Base-by-base conservation (phyloP, 2,888 invertebrate genomes). In the Melieria picta region DNA sequence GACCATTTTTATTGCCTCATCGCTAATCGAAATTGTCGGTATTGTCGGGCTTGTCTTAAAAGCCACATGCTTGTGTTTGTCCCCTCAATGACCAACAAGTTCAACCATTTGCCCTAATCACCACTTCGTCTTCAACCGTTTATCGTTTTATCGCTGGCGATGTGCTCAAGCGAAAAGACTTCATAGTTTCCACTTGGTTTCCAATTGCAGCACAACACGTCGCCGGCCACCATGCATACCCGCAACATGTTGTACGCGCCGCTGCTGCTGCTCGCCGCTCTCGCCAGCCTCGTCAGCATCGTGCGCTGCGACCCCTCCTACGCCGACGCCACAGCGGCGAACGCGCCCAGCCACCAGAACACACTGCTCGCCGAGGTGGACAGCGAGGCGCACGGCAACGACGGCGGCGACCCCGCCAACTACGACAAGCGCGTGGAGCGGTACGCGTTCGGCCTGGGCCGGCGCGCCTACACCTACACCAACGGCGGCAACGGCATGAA, bases 401-500 rank as follows among this genome's bases (percentile, higher is more conserved):
- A 42, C 42, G 65, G 64, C 45, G 75, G 65, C 9, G 69, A 75
- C 52, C 65, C 70, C 0, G 71, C 74, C 11, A 75, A 82, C 46
- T 81, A 82, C 63, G 85, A 86, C 56, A 91, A 92, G 84, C 89
- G 92, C 70, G 89, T 89, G 46, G 89, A 90, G 43, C 90, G 90
- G 0, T 93, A 92, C 86, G 90, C 91, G 45, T 92, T 93, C 80
- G 93, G 93, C 0, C 87, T 93, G n/a, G 93, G 93, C 1, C 90
- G 92, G 77, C 89, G 93, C 10, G 88, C 89, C 11, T 87, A 87
- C 67, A 86, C 86, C 71, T 85, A 86, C 72, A 84, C 84, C 50
- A 84, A 85, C 69, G 85, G 85, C 47, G 84, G 84, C 4, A 77
- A 80, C 48, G 87, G 86, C 3, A 82, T 85, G 73, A 87, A 87